Percentiles rank a stretch among this genome's conserved stretches.
Conservation (phyloP, 2,888 invertebrate species). For the Sesia bembeciformis region DNA sequence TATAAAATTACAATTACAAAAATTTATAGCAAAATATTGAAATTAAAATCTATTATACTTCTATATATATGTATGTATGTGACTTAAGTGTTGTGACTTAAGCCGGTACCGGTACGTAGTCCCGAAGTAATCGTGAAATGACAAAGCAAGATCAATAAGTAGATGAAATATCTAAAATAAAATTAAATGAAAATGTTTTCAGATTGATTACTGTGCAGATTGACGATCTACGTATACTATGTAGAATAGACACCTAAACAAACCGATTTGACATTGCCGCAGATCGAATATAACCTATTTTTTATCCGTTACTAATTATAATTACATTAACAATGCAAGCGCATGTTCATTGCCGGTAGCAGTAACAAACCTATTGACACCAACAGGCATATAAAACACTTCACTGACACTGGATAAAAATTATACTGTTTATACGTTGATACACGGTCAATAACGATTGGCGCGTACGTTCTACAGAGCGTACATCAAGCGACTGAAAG, state of each 20-base stretch:
- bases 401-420: background rate
- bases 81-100: no score
- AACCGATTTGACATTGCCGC: background rate
- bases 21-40: no score
- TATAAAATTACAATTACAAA: no score
- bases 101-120: no score
- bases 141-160: no score
- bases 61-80: no score
- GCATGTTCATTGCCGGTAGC: background rate
- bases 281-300: background rate
- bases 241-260: background rate
- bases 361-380: background rate
- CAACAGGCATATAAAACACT: background rate
- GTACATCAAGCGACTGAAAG: background rate
- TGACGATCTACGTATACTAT: no score
- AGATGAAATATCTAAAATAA: no score
- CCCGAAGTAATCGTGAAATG: no score
- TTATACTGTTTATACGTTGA: background rate
- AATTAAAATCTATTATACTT: no score
- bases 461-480: background rate
- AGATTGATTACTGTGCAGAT: no score
- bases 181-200: no score
- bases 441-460: background rate
- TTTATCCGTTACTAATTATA: background rate
- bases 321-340: background rate